Conservation (phyloP, 2,888 invertebrate species). For the Siphlonurus alternatus region DNA sequence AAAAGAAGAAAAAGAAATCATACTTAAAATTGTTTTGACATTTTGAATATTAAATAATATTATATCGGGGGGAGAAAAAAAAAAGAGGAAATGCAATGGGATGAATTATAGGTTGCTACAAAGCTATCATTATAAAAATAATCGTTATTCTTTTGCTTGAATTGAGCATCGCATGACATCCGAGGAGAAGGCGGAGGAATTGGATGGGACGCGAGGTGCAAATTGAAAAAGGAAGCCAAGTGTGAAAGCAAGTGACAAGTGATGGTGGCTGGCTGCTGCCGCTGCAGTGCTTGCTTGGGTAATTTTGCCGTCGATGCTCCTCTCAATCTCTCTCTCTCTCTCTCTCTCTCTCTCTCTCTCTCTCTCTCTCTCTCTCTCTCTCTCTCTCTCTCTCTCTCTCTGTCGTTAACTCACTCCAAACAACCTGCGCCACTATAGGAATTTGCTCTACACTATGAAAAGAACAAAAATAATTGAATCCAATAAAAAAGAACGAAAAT, state of each 20-base stretch:
- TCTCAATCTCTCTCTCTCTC: background rate
- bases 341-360: background rate
- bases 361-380: background rate
- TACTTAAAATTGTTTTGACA: background rate
- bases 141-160: background rate
- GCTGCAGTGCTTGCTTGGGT: background rate
- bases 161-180: background rate
- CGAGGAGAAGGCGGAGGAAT: background rate
- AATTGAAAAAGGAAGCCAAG: constrained; percentile 4
- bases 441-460: background rate
- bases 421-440: background rate
- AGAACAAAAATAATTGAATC: background rate
- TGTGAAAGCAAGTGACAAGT: background rate
- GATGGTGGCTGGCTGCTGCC: too few relatives aligned
- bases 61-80: background rate
- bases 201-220: background rate
- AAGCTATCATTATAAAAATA: background rate
- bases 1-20: too few relatives aligned
- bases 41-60: background rate
- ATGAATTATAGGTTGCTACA: background rate
- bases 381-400: background rate
- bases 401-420: background rate
- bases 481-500: background rate
- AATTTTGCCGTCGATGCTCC: background rate
- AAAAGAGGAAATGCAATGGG: background rate